Evolutionary conservation across 2,113 vertebrate species (phyloP).

Genomic region (Monopterus albus): DNA sequence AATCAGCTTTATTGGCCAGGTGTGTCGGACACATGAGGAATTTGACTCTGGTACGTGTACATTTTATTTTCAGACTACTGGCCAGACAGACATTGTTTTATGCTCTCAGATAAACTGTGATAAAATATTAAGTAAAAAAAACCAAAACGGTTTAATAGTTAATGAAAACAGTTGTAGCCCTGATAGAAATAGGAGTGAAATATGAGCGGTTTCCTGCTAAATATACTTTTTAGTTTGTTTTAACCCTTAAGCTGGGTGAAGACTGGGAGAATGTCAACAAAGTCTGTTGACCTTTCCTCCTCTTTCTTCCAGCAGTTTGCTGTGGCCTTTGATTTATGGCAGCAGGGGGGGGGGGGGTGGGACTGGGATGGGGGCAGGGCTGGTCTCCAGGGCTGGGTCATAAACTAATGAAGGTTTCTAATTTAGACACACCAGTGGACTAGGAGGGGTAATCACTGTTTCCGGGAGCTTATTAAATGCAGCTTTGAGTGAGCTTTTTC

Average conservation of each 20-base stretch:
- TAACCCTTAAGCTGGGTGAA: slow-evolving; percentile 45
- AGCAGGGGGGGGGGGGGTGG: slow-evolving; percentile 67
- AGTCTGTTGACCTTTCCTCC: slow-evolving; percentile 82
- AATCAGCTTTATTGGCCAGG: no score
- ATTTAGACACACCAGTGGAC: slow-evolving; percentile 81
- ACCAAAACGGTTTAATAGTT: neutral
- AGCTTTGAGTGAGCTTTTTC: slow-evolving; percentile 77
- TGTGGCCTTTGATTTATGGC: slow-evolving; percentile 74
- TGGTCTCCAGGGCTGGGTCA: slow-evolving; percentile 70
- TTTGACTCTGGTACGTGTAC: no score
- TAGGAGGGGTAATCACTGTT: slow-evolving; percentile 81
- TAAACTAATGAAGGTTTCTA: slow-evolving; percentile 83
- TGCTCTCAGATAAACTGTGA: neutral
- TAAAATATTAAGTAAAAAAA: neutral
- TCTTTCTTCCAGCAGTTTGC: slow-evolving; percentile 78
- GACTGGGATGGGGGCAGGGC: slow-evolving; percentile 67
- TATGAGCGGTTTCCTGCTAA: slow-evolving; percentile 17
- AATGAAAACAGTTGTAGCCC: neutral
- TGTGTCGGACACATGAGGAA: no score
- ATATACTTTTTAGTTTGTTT: slow-evolving; percentile 23
- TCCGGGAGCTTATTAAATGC: slow-evolving; percentile 83
- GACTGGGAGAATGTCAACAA: slow-evolving; percentile 79
- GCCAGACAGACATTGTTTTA: no score
- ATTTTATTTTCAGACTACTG: no score
- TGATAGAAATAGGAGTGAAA: neutral